Conservation (phyloP, 2,797 vertebrate genomes). For the Astyanax mexicanus region DNA sequence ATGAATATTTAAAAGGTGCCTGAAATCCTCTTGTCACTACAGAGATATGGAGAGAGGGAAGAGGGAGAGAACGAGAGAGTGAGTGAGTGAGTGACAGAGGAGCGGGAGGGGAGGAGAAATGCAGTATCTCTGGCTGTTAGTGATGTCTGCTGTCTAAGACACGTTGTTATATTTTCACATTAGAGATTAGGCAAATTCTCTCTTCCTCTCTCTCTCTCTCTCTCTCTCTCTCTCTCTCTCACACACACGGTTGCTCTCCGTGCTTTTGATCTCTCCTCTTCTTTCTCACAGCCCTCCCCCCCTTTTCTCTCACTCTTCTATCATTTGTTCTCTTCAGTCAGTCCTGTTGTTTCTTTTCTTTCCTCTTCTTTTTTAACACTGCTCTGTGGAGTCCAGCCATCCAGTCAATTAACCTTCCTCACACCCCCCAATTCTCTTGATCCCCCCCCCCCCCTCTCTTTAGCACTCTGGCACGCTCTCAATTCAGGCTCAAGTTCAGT, state of each 20-base stretch:
- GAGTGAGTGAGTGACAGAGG: neutral
- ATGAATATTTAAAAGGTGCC: conserved; percentile 78
- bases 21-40: conserved; percentile 53
- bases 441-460: too few relatives aligned
- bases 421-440: too few relatives aligned
- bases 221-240: too few relatives aligned
- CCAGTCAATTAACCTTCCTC: too few relatives aligned
- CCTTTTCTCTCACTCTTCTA: too few relatives aligned
- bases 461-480: too few relatives aligned
- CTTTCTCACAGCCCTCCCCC: conserved; percentile 28
- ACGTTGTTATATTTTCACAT: conserved; percentile 11
- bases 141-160: conserved; percentile 35
- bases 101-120: conserved; percentile 58
- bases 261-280: neutral
- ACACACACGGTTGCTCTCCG: too few relatives aligned
- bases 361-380: too few relatives aligned
- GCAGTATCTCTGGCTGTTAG: conserved; percentile 66
- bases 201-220: neutral
- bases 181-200: neutral
- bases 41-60: conserved; percentile 56
- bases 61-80: conserved; percentile 44
- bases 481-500: too few relatives aligned
- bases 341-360: too few relatives aligned
- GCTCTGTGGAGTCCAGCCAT: too few relatives aligned
- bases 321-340: too few relatives aligned